Conservation (phyloP, 1,140 invertebrate species). For the Zaprionus inermis region DNA sequence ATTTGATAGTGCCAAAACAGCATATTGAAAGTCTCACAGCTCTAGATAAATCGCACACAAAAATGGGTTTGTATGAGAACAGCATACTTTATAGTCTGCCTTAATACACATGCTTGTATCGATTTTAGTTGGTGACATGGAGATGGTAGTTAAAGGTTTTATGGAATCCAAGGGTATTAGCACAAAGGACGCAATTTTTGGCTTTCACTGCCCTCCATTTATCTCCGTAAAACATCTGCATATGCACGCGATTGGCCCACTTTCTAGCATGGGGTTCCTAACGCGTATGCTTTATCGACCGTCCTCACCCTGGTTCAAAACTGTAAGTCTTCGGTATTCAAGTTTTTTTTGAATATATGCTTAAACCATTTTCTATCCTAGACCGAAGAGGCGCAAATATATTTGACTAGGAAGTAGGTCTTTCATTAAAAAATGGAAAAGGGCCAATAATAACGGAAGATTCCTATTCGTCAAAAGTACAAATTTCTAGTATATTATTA, state of each 20-base stretch:
- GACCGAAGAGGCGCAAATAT: background rate
- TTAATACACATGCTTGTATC: background rate
- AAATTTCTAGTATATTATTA: background rate
- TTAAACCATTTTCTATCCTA: background rate
- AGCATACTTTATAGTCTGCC: background rate
- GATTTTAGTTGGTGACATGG: slow-evolving; percentile 32
- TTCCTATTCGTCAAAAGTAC: background rate
- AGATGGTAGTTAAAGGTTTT: slow-evolving; percentile 35
- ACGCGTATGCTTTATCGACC: slow-evolving; percentile 89
- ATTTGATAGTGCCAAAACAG: slow-evolving; percentile 90
- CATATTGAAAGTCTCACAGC: slow-evolving; percentile 91
- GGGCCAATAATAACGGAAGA: background rate
- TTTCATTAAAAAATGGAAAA: background rate
- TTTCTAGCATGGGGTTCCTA: slow-evolving; percentile 89
- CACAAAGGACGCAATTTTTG: slow-evolving; percentile 87
- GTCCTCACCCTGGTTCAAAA: slow-evolving; percentile 93
- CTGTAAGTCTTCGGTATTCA: slow-evolving; percentile 86
- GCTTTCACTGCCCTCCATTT: slow-evolving; percentile 97
- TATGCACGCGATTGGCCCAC: slow-evolving; percentile 93
- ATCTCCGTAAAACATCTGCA: slow-evolving; percentile 93
- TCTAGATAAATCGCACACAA: slow-evolving; percentile 87
- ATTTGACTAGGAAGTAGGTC: background rate
- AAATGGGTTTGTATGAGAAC: slow-evolving; percentile 86
- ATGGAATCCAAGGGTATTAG: slow-evolving; percentile 84
- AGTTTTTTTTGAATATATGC: background rate